Percentiles rank a stretch among this genome's conserved stretches.
Evolutionary conservation across 1,140 invertebrate species (phyloP).

Genomic region (Chelonus insularis): DNA sequence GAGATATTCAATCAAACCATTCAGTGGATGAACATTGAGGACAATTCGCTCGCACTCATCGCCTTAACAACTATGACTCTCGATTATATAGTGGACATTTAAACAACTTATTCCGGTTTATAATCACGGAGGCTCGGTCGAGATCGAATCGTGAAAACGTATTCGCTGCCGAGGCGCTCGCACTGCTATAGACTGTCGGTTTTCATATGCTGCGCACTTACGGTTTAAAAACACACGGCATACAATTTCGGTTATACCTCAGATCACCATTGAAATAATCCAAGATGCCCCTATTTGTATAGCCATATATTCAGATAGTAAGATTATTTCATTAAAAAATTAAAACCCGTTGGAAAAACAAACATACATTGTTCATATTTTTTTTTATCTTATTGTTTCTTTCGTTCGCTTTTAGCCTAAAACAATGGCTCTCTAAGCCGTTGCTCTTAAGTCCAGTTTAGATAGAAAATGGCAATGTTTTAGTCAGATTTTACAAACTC

Average conservation of each 20-base stretch:
- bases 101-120: conserved; percentile 64
- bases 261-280: conserved; percentile 16
- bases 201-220: conserved; percentile 61
- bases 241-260: conserved; percentile 2
- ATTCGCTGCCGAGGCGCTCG: conserved; percentile 57
- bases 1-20: too few relatives aligned
- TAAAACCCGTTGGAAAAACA: conserved; percentile 60
- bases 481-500: too few relatives aligned
- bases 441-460: conserved; percentile 36
- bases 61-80: conserved; percentile 57
- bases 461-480: conserved; percentile 31
- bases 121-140: conserved; percentile 60
- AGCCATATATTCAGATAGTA: conserved; percentile 47
- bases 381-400: conserved; percentile 54
- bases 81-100: conserved; percentile 61
- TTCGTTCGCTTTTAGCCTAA: conserved; percentile 31
- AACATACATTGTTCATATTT: conserved; percentile 50
- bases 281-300: conserved; percentile 39
- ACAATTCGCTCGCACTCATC: conserved; percentile 45
- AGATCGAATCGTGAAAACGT: conserved; percentile 54
- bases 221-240: conserved; percentile 53
- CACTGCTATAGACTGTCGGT: conserved; percentile 61
- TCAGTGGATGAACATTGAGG: too few relatives aligned
- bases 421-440: conserved; percentile 49
- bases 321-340: conserved; percentile 64